These are phyloP conservation scores for Tiaroga cobitis DNA, from an alignment of 2,797 vertebrate species.

Conservation along the genomic window DNA sequence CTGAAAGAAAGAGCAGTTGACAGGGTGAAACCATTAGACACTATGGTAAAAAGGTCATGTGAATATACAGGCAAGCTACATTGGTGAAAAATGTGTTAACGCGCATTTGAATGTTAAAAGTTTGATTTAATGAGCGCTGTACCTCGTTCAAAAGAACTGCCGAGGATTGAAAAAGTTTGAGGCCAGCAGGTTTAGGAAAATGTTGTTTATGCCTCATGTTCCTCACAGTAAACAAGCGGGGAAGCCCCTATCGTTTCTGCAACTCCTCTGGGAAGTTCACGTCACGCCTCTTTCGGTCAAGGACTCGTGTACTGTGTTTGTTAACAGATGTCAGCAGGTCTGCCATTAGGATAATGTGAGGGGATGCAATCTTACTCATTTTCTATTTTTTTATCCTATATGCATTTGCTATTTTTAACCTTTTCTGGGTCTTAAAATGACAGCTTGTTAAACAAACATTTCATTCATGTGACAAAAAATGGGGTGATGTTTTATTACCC, in stretches of 20 bases:
- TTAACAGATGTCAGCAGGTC: conserved; percentile 40
- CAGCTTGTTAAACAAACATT: background rate
- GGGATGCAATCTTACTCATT: background rate
- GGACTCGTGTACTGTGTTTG: conserved; percentile 46
- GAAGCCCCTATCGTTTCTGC: conserved; percentile 25
- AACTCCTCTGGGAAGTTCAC: background rate
- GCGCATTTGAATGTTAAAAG: background rate
- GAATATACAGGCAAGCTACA: background rate
- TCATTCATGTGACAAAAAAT: background rate
- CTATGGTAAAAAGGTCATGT: conserved; percentile 58
- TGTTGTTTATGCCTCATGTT: conserved; percentile 14
- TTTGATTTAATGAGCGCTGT: background rate
- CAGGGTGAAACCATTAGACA: conserved; percentile 28
- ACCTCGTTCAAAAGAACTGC: background rate
- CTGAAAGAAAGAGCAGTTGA: conserved; percentile 56
- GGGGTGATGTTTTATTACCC: background rate
- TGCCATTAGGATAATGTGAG: conserved; percentile 6
- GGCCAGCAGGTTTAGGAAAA: background rate
- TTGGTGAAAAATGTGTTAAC: background rate
- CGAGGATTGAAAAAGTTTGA: background rate
- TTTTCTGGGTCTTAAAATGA: background rate
- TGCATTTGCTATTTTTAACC: background rate
- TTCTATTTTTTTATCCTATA: conserved; percentile 1
- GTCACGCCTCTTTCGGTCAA: conserved; percentile 25
- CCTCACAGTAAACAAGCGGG: background rate